Evolutionary conservation across 2,888 invertebrate species (phyloP).

Genomic region (Cosmorhoe ocellata): DNA sequence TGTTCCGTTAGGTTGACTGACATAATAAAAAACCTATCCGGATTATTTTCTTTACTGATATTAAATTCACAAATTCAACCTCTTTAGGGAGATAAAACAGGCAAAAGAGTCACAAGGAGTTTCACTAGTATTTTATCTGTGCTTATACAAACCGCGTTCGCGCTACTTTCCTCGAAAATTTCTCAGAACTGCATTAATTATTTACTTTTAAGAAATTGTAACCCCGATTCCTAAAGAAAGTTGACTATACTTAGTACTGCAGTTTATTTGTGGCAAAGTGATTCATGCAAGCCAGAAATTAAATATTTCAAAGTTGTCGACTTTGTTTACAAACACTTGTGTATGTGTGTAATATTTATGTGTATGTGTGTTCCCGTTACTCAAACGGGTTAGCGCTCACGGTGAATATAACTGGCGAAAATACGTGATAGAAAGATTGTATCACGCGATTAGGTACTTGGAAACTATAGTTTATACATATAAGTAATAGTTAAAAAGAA

Average conservation of each 20-base stretch:
- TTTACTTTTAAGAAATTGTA: neutral
- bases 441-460: too few relatives aligned
- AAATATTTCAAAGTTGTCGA: neutral
- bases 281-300: neutral
- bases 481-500: too few relatives aligned
- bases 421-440: neutral
- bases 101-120: too few relatives aligned
- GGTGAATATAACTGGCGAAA: neutral
- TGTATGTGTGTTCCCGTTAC: constrained; percentile 15
- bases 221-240: constrained; percentile 15
- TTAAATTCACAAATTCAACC: too few relatives aligned
- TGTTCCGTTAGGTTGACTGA: too few relatives aligned
- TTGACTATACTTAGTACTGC: neutral
- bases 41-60: too few relatives aligned
- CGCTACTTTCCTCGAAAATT: neutral
- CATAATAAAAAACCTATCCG: too few relatives aligned
- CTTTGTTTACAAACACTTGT: constrained; percentile 17
- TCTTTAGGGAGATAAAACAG: too few relatives aligned
- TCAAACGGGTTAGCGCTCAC: constrained; percentile 12
- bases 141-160: too few relatives aligned
- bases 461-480: too few relatives aligned
- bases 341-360: neutral
- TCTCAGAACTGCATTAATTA: constrained; percentile 1
- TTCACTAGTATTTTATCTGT: too few relatives aligned
- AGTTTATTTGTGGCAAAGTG: neutral